Evolutionary conservation across 2,113 vertebrate genomes (phyloP).

Genomic region (Plestiodon gilberti): DNA sequence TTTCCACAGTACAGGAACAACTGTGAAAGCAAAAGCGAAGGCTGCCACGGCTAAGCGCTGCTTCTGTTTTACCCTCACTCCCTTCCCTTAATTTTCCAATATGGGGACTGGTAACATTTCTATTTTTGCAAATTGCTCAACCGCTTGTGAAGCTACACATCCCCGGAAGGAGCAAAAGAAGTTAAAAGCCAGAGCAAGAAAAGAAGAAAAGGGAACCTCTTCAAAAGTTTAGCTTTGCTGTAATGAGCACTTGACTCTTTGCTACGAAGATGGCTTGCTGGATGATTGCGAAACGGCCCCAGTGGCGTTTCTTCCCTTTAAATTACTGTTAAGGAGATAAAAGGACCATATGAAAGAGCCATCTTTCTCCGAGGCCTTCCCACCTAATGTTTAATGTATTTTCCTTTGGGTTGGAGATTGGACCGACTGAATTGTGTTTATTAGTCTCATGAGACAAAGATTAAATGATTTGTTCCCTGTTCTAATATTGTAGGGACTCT

Average conservation of each 20-base stretch:
- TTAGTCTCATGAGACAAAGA: slow-evolving; percentile 31
- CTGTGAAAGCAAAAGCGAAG: too few relatives aligned
- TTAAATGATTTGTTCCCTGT: neutral
- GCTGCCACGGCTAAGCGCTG: too few relatives aligned
- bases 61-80: too few relatives aligned
- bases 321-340: slow-evolving; percentile 27
- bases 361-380: slow-evolving; percentile 15
- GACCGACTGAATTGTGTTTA: slow-evolving; percentile 38
- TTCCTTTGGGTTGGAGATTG: slow-evolving; percentile 38
- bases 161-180: neutral
- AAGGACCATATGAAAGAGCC: slow-evolving; percentile 30
- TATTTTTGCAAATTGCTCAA: slow-evolving; percentile 26
- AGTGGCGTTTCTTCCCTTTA: slow-evolving; percentile 32
- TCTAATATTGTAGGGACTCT: neutral
- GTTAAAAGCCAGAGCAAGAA: neutral
- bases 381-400: slow-evolving; percentile 35
- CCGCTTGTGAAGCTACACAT: neutral
- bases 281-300: slow-evolving; percentile 43
- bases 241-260: slow-evolving; percentile 38
- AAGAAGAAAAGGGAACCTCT: neutral
- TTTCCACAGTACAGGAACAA: too few relatives aligned
- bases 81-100: slow-evolving; percentile 15
- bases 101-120: neutral
- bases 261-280: slow-evolving; percentile 28
- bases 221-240: slow-evolving; percentile 7